Base-by-base conservation (phyloP, 2,888 invertebrate species). In the Bembecia ichneumoniformis region DNA sequence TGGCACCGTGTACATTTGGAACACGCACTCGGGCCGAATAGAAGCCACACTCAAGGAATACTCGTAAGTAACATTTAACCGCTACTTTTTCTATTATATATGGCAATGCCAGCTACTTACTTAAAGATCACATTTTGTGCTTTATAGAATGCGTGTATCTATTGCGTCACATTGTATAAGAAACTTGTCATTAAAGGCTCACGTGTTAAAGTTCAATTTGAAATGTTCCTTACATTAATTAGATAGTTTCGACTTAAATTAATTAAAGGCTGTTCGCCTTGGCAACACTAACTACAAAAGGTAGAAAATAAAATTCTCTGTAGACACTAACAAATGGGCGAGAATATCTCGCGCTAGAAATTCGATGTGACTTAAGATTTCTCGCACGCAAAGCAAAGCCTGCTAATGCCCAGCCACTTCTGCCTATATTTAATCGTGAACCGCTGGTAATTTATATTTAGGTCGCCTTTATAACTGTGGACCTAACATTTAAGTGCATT, bases 1-100 rank as follows among this genome's bases (percentile, higher is more conserved):
- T 80, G 98, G 99, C 20, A 90, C 93, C 14, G 91, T 97, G 48
- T 98, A 92, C 75, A 91, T 99, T 46, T 99, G 99, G 98, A 95
- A 95, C 76, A 91, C 94, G 28, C 82, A 89, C 50, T 91, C 92
- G 43, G 92, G 92, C 49, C 91, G 91, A 69, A 87, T 96, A 20
- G 95, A 96, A 68, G 89, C 91, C 3, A 89, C 93, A 57, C 90
- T 97, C 48, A 95, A 93, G 71, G 95, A 95, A 62, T 94, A 95
- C 71, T 82, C 91, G 94, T 95, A 77, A 91, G 93, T 28, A 7
- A 7, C 28, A 28, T 28, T 28, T 9, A 28, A 28, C 28, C 9
- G 7, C 7, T 28, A 28, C 28, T 28, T 9, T 20, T 28, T 28
- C n/a, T 28, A 28, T 28, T 28, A 28, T 1, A 20, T 20, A 7